phyloP scores from a whole-genome alignment of 2,797 vertebrate species.

The Eospalax fontanierii region DNA sequence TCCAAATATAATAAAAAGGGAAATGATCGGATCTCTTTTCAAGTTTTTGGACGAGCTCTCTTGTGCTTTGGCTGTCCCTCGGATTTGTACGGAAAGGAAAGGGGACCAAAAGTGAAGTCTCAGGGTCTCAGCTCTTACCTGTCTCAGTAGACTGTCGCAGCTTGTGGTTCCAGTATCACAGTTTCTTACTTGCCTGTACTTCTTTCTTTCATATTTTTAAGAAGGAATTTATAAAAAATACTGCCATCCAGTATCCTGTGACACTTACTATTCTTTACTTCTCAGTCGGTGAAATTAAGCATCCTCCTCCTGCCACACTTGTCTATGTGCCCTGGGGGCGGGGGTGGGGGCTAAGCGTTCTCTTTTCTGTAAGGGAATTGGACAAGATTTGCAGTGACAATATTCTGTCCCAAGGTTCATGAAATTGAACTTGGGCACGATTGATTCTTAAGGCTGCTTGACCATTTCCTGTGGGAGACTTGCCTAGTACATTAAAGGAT shows the following conservation, averaged over 20 bases:
- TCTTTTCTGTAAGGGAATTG: not conserved
- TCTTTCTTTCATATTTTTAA: not conserved
- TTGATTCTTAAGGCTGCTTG: not conserved
- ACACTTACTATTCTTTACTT: not conserved
- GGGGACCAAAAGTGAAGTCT: constrained; percentile 21
- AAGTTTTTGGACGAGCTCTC: constrained; percentile 31
- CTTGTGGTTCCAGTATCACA: not conserved
- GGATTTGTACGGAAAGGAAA: constrained; percentile 3
- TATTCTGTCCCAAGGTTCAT: not conserved
- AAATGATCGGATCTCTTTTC: constrained; percentile 63
- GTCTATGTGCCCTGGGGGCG: not conserved
- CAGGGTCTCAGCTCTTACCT: not conserved
- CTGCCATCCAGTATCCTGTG: not conserved
- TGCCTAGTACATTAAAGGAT: not conserved
- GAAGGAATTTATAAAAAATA: not conserved
- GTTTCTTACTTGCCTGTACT: not conserved
- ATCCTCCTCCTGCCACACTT: not conserved
- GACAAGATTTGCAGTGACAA: not conserved
- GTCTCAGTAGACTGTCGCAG: constrained; percentile 21
- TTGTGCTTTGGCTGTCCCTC: constrained; percentile 55
- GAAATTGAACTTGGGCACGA: not conserved
- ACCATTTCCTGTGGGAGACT: not conserved
- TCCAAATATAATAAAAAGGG: constrained; percentile 70
- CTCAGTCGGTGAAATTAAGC: constrained; percentile 12
- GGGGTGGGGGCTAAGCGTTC: too few relatives aligned